Evolutionary conservation across 2,113 vertebrate genomes (phyloP), one percentile per base, ranked within the genome.

Genomic region (Heterocephalus glaber): DNA sequence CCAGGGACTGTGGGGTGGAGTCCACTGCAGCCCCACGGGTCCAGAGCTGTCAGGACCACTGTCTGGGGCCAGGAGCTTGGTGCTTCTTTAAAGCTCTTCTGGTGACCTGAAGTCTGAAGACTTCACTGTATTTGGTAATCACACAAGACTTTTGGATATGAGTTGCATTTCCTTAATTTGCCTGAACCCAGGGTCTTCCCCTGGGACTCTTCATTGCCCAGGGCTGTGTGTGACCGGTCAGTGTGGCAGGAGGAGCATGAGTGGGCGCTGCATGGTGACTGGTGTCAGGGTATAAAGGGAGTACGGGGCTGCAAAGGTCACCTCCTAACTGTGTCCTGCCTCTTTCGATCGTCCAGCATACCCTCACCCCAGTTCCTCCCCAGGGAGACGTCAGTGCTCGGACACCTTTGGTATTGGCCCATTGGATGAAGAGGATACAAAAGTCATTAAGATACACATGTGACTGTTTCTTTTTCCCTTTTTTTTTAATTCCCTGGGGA

Each of bases 321-420:
- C 1, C 65, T 56, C n/a, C 2, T 82, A 58, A 87, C 63, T 14
- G 19, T 30, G 26, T 54, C n/a, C 6, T 9, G 56, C 28, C 80
- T 41, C 68, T 95, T 90, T 95, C 79, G 5, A 22, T 94, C 97
- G 97, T 93, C 52, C 79, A 99, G 99, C 99, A 99, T 97, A 98
- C 99, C 9, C 99, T 99, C 8, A 99, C 99, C 4, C 65, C 99
- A 95, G 99, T 99, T 91, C 99, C 99, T 68, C 99, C 99, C 41
- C 98, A 99, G 77, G 99, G 99, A 94, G 99, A 99, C 95, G 99
- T 99, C 94, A 99, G 99, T 3, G 99, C 99, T 1, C 99, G 99
- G 99, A 99, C 1, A 99, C 99, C 60, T 99, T 99, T 49, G 99
- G 99, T 97, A 99, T 99, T 1, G 99, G 99, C 94, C 99, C 99